Base-by-base conservation (phyloP, 2,888 invertebrate genomes). In the Lithophane ornitopus region DNA sequence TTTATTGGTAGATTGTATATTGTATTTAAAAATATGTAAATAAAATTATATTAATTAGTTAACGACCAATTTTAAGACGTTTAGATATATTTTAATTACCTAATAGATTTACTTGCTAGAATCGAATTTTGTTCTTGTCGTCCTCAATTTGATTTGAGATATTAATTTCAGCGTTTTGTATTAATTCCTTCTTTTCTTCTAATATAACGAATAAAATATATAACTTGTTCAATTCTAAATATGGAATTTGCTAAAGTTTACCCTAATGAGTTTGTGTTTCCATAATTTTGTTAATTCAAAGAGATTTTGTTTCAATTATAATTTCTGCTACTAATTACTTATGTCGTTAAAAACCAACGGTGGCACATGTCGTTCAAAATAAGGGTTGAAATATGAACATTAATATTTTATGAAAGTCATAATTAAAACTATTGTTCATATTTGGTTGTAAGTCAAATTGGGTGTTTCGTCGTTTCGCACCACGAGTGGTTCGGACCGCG, bases 241-340 rank as follows among this genome's bases (percentile, higher is more conserved):
- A n/a, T 70, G 16, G n/a, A 3, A 52, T 54, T 54, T 54, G 54
- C 8, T 16, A 44, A 34, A 26, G 41, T 2, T 22, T 65, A 71
- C 54, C 26, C 1, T 71, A 71, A 69, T 66, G 56, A 62, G 56
- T 34, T 58, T 39, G 22, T 12, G 69, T 65, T 68, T 68, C 46
- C 65, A 61, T 59, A 69, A 79, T 59, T 66, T 26, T 39, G n/a
- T 67, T 54, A 26, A 72, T 75, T 69, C 28, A 34, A 56, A 62
- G 8, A 28, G 66, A 58, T 76, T 76, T 74, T 39, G 54, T 61
- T 54, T 46, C 72, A 69, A 80, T 71, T 80, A 52, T 59, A 44
- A 71, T 71, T 52, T 80, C 22, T 52, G 52, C 22, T 28, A 34
- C 70, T 80, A 80, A 86, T 84, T 65, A 80, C 75, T n/a, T n/a